Evolutionary conservation across 2,113 vertebrate species (phyloP).

Genomic region (Tragulus kanchil): DNA sequence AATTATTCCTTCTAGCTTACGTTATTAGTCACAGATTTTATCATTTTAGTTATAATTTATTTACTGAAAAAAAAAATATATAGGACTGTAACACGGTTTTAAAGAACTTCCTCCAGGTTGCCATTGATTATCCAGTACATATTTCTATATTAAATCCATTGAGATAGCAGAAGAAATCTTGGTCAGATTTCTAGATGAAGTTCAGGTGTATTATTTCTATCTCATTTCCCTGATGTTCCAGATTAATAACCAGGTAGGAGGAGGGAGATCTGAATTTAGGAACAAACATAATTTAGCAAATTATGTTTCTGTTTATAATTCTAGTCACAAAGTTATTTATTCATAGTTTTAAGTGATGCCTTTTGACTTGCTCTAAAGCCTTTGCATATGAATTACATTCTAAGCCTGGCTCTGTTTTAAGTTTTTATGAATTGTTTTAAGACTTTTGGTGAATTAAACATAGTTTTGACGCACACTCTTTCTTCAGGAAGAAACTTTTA

Average conservation of each 20-base stretch:
- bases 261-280: slow-evolving; percentile 43
- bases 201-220: slow-evolving; percentile 58
- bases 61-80: background rate
- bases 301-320: slow-evolving; percentile 69
- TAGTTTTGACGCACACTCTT: background rate
- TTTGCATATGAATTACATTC: slow-evolving; percentile 38
- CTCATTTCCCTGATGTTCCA: slow-evolving; percentile 47
- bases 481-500: slow-evolving; percentile 50
- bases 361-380: slow-evolving; percentile 39
- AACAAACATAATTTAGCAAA: slow-evolving; percentile 63
- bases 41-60: background rate
- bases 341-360: slow-evolving; percentile 49
- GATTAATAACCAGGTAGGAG: slow-evolving; percentile 66
- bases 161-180: background rate
- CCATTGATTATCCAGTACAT: background rate
- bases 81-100: background rate
- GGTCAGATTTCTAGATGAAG: slow-evolving; percentile 49
- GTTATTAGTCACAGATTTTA: slow-evolving; percentile 40
- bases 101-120: background rate
- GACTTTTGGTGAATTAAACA: background rate
- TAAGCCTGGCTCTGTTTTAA: slow-evolving; percentile 23
- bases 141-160: background rate
- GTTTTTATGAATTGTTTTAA: slow-evolving; percentile 50
- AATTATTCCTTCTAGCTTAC: background rate
- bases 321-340: slow-evolving; percentile 63